Evolutionary conservation across 2,113 vertebrate species (phyloP), one percentile per base, ranked within the genome.

Genomic region (Pelecanus crispus): DNA sequence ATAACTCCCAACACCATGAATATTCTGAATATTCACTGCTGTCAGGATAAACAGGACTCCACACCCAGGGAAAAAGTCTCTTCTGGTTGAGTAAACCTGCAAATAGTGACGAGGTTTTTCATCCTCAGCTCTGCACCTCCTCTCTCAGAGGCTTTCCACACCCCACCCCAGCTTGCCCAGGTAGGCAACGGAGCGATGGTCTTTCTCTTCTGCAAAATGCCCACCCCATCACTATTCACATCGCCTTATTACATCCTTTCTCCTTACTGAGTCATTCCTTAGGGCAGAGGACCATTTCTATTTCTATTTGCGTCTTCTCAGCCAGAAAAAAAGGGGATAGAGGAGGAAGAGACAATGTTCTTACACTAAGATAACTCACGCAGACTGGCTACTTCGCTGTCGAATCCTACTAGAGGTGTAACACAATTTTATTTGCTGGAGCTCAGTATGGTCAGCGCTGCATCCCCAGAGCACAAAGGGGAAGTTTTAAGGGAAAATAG

Each of bases 361-460:
- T 12, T 36, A 19, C 8, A 18, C 15, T 5, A 12, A 29, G n/a
- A n/a, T 29, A 73, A 68, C 38, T 11, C 31, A 47, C 0, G 4
- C 17, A 52, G 88, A 63, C 26, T 2, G 21, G n/a, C 34, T 50
- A 11, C 32, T 67, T 50, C 3, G 28, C 72, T 71, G 32, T 47
- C 73, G 73, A 47, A 82, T 45, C 62, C 78, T 25, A 2, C 42
- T 1, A 13, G 5, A 89, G 20, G 11, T 8, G 6, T 5, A 55
- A 56, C n/a, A 56, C 7, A 7, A 10, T 42, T 70, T n/a, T 19
- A 86, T 65, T 45, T 61, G 17, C n/a, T 42, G 19, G 56, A 79
- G 44, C 52, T 87, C 52, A 8, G 1, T 0, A 6, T 0, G 5
- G 14, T 22, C 50, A 80, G 17, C 10, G 9, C 40, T 13, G 8